Percentiles rank a stretch among this genome's conserved stretches.
Conservation (phyloP, 2,888 invertebrate genomes). For the Drosophila pegasa region DNA sequence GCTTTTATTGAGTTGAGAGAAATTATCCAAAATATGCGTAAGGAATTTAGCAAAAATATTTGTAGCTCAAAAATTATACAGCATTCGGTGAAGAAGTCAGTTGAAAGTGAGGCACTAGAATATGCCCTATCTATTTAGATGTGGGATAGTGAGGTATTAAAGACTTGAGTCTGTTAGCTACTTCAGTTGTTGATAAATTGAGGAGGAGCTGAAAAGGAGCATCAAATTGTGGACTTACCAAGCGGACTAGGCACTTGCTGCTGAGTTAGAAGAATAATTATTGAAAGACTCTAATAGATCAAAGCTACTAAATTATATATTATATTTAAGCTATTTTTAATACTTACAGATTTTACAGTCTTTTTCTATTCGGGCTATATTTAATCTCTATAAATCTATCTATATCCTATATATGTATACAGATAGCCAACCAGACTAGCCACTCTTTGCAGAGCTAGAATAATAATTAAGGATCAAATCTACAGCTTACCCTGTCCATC, state of each 20-base stretch:
- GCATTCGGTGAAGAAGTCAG: background rate
- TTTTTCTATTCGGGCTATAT: no score
- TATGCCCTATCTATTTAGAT: background rate
- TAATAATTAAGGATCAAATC: no score
- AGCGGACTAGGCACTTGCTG: background rate
- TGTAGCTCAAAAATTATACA: background rate
- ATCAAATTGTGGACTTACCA: background rate
- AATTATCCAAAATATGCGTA: background rate
- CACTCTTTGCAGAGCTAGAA: no score
- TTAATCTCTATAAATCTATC: no score
- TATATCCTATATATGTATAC: no score
- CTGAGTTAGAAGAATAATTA: background rate
- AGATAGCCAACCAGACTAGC: no score
- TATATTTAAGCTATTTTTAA: background rate
- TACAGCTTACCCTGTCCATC: no score
- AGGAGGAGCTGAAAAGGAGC: background rate
- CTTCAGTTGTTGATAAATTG: background rate
- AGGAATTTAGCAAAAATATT: slow-evolving; percentile 2
- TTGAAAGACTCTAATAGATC: background rate
- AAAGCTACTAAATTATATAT: background rate
- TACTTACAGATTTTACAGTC: no score
- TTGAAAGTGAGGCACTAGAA: background rate
- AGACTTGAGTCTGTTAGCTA: background rate
- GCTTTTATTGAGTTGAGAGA: background rate
- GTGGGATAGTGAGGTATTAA: background rate